Evolutionary conservation across 2,888 invertebrate genomes (phyloP).

Genomic region (Euplexia lucipara): DNA sequence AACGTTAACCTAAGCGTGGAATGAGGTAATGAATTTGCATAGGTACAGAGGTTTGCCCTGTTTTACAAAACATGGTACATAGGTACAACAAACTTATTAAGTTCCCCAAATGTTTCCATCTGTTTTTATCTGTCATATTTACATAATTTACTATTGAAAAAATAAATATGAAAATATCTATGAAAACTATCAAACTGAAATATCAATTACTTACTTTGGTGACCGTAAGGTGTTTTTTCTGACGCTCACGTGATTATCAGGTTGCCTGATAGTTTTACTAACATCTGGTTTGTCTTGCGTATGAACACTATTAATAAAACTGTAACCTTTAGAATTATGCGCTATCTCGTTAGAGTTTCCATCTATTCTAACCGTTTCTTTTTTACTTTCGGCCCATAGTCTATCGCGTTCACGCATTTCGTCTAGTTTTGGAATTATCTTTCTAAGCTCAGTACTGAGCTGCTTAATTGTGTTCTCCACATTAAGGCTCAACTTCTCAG

Average conservation of each 20-base stretch:
- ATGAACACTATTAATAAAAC: slow-evolving; percentile 56
- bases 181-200: slow-evolving; percentile 9
- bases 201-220: slow-evolving; percentile 69
- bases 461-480: slow-evolving; percentile 88
- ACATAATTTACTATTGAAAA: neutral
- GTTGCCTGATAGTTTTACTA: slow-evolving; percentile 57
- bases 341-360: slow-evolving; percentile 84
- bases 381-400: slow-evolving; percentile 80
- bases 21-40: slow-evolving; percentile 52
- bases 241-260: slow-evolving; percentile 56
- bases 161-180: slow-evolving; percentile 12
- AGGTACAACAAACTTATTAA: neutral
- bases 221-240: slow-evolving; percentile 62
- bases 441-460: slow-evolving; percentile 85
- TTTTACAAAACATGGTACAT: slow-evolving; percentile 6
- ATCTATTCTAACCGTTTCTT: slow-evolving; percentile 75
- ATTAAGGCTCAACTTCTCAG: slow-evolving; percentile 82
- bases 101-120: slow-evolving; percentile 4
- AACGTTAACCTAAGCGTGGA: slow-evolving; percentile 59
- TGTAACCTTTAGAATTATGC: slow-evolving; percentile 67
- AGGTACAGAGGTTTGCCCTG: slow-evolving; percentile 29
- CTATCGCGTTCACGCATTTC: slow-evolving; percentile 87
- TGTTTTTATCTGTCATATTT: neutral
- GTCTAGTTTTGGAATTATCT: slow-evolving; percentile 88
- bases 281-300: slow-evolving; percentile 61